phyloP scores from a whole-genome alignment of 2,797 vertebrate genomes.

The Lagocephalus sceleratus region DNA sequence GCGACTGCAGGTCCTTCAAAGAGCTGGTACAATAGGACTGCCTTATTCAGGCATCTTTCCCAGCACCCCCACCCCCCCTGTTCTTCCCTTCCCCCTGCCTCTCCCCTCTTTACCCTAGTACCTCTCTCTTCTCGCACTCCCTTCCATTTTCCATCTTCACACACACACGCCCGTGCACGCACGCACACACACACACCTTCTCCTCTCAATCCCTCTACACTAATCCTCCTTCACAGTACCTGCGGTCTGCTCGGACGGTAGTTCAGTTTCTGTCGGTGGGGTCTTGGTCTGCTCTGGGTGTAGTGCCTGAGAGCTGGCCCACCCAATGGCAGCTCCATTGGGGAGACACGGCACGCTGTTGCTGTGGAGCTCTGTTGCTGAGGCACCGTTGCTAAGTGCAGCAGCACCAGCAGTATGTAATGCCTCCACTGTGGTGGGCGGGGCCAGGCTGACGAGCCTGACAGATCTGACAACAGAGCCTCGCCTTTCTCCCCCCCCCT shows the following conservation, averaged over 20 bases:
- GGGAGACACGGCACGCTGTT: constrained; percentile 78
- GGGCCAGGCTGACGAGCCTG: constrained; percentile 65
- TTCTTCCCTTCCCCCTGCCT: constrained; percentile 74
- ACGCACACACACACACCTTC: constrained; percentile 38
- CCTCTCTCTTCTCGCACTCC: constrained; percentile 55
- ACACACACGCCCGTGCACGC: constrained; percentile 16
- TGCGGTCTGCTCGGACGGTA: constrained; percentile 73
- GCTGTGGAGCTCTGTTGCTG: constrained; percentile 75
- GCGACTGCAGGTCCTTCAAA: constrained; percentile 44
- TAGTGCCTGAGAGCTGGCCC: constrained; percentile 77
- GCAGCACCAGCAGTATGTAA: constrained; percentile 74
- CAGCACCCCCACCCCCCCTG: constrained; percentile 50
- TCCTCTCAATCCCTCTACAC: constrained; percentile 48
- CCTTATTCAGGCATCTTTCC: constrained; percentile 64
- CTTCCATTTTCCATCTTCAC: constrained; percentile 61
- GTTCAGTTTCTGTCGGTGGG: constrained; percentile 75
- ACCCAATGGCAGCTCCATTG: constrained; percentile 79
- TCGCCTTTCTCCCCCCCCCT: constrained; percentile 65
- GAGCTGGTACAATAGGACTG: constrained; percentile 61
- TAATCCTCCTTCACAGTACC: constrained; percentile 60
- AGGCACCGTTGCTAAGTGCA: constrained; percentile 78
- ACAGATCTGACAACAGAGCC: constrained; percentile 74
- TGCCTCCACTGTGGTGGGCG: constrained; percentile 69
- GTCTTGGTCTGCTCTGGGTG: constrained; percentile 78
- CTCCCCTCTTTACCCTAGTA: constrained; percentile 67